Evolutionary conservation across 2,888 invertebrate genomes (phyloP), one percentile per base, ranked within the genome.

Genomic region (Resseliella maxima): DNA sequence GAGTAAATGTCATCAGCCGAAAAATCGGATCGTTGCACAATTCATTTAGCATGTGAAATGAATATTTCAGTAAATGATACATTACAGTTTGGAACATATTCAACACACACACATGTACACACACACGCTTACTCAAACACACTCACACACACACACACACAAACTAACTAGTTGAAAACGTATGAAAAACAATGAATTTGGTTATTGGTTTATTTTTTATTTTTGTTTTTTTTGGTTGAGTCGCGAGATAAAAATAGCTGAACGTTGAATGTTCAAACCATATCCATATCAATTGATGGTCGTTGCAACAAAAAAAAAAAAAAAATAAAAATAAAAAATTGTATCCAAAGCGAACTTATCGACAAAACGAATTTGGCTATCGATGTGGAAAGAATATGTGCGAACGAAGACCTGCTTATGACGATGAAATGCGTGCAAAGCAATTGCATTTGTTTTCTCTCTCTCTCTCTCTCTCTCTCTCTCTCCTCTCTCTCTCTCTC

Each of bases 241-340:
- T n/a, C n/a, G n/a, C n/a, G 21, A 59, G 59, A 72, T 50, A 50
- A 72, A 72, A 72, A 72, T 72, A 15, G 31, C 10, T 15, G 31
- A 31, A n/a, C n/a, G n/a, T n/a, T n/a, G n/a, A 35, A 21, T n/a
- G 27, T 18, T 2, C 31, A 15, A 15, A 21, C 10, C 31, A 72
- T n/a, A 59, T 59, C 6, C 31, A 72, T 72, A 72, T 72, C 72
- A 72, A 72, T 72, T 72, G 72, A 72, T 31, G 31, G 15, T 10
- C 31, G 31, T 12, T 15, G 18, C 31, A 72, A n/a, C n/a, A n/a
- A n/a, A n/a, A n/a, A n/a, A n/a, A n/a, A n/a, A n/a, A n/a, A n/a
- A n/a, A n/a, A n/a, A n/a, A n/a, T n/a, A n/a, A n/a, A n/a, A n/a
- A n/a, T n/a, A n/a, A n/a, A n/a, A n/a, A 72, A 72, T 72, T 31